Conservation (phyloP, 2,113 vertebrate genomes). For the Varanus komodoensis region DNA sequence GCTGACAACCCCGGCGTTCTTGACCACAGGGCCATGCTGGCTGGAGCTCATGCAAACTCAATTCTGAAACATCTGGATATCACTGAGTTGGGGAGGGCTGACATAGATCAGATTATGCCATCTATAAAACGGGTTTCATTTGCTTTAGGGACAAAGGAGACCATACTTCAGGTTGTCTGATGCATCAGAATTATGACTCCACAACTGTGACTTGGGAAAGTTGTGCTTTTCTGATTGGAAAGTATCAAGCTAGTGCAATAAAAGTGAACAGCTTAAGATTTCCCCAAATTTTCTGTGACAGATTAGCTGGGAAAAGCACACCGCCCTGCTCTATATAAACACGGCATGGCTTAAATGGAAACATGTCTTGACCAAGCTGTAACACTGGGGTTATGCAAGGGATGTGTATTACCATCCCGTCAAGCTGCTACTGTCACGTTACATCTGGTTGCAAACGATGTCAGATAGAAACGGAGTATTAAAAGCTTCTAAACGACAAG, state of each 20-base stretch:
- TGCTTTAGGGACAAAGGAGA: slow-evolving; percentile 45
- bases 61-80: too few relatives aligned
- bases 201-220: slow-evolving; percentile 44
- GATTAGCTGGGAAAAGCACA: background rate
- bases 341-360: slow-evolving; percentile 57
- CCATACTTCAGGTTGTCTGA: slow-evolving; percentile 37
- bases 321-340: slow-evolving; percentile 42
- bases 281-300: slow-evolving; percentile 22
- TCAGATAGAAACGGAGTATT: slow-evolving; percentile 42
- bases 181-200: slow-evolving; percentile 46
- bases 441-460: slow-evolving; percentile 47
- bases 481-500: slow-evolving; percentile 32
- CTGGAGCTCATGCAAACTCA: too few relatives aligned
- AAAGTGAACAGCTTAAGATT: slow-evolving; percentile 33
- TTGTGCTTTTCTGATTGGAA: slow-evolving; percentile 34
- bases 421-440: slow-evolving; percentile 61
- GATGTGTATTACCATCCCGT: slow-evolving; percentile 60
- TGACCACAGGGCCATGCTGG: too few relatives aligned
- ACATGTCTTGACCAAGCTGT: slow-evolving; percentile 42
- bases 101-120: background rate
- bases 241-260: slow-evolving; percentile 18
- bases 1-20: background rate
- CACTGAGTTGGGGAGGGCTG: too few relatives aligned
- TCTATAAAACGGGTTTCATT: slow-evolving; percentile 30
- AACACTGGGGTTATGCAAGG: slow-evolving; percentile 52